phyloP scores from a whole-genome alignment of 1,140 invertebrate species.

The Meloidogyne exigua region DNA sequence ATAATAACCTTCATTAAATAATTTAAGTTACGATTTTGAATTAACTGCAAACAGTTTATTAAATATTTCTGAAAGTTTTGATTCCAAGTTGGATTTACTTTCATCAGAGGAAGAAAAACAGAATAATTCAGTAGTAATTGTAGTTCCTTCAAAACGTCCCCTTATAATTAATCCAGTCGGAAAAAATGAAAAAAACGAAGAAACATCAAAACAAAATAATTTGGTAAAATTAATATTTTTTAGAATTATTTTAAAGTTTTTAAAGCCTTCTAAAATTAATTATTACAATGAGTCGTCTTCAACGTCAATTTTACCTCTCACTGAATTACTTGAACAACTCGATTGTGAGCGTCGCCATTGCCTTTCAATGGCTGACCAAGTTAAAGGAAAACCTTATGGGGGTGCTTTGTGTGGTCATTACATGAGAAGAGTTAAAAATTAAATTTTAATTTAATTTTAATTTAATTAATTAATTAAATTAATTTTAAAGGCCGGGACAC shows the following conservation, averaged over 20 bases:
- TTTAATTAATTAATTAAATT: no score
- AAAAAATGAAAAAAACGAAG: background rate
- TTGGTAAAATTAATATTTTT: background rate
- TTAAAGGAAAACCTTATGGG: background rate
- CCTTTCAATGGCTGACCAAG: background rate
- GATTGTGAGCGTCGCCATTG: background rate
- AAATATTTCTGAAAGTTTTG: conserved; percentile 7
- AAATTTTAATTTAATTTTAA: background rate
- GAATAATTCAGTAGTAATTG: background rate
- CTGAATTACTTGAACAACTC: background rate
- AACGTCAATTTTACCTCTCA: no score
- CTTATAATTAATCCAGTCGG: background rate
- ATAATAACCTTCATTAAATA: background rate
- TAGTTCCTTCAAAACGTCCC: background rate
- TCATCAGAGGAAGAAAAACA: background rate
- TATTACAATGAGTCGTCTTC: background rate
- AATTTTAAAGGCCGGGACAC: background rate
- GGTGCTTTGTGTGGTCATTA: background rate
- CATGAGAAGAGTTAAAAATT: background rate
- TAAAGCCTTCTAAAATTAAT: background rate
- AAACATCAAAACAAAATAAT: background rate
- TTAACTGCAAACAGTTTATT: conserved; percentile 12
- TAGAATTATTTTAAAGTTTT: background rate
- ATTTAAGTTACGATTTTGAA: conserved; percentile 13
- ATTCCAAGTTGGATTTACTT: background rate